A percentile compares a stretch with the other conserved stretches of the same genome.
phyloP scores from a whole-genome alignment of 2,113 vertebrate genomes.

The Hyaena hyaena region DNA sequence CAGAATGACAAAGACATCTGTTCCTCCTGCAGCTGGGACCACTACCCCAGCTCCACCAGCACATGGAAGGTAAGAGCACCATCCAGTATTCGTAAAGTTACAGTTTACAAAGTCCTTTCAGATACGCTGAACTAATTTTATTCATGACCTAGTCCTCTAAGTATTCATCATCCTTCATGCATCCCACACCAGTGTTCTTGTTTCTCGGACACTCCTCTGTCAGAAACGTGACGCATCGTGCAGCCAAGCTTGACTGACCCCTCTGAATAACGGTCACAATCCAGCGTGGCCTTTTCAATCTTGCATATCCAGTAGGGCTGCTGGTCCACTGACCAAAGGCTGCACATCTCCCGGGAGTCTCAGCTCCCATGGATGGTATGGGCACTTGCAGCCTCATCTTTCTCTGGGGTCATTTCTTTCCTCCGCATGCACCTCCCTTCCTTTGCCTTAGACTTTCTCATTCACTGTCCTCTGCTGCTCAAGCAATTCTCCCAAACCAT shows the following conservation, averaged over 20 bases:
- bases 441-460: neutral
- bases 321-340: neutral
- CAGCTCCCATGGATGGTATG: fast-evolving
- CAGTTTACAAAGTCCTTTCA: neutral
- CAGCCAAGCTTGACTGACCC: neutral
- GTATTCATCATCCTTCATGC: neutral
- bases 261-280: neutral
- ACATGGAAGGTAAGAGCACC: neutral
- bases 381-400: fast-evolving
- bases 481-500: neutral
- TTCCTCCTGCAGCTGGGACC: neutral
- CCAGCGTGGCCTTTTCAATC: neutral
- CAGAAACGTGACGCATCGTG: neutral
- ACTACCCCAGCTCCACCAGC: neutral
- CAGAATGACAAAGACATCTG: neutral
- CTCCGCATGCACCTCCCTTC: neutral
- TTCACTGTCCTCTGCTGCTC: neutral
- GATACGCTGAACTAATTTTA: neutral
- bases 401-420: neutral
- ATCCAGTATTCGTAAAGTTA: neutral
- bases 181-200: neutral
- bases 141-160: neutral
- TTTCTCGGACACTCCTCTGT: neutral
- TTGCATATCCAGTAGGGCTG: neutral
- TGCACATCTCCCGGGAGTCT: fast-evolving